Base-by-base conservation (phyloP, 2,797 vertebrate genomes). In the Halcyon chelicuti region DNA sequence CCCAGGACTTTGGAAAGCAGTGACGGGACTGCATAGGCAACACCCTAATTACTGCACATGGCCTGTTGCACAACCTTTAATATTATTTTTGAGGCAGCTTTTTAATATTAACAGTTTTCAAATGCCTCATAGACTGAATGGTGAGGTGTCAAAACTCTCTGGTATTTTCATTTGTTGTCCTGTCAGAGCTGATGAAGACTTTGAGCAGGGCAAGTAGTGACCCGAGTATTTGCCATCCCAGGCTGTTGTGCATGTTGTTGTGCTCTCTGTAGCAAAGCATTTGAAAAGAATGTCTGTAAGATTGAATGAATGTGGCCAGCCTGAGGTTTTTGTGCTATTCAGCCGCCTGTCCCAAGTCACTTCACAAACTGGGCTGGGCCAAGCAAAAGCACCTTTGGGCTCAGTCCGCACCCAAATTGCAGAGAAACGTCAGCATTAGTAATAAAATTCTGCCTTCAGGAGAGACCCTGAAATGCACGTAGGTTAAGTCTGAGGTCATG, bases 391-490 rank as follows among this genome's bases (percentile, higher is more conserved):
- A 3, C 52, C 57, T 92, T 49, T 67, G 57, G 49, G 58, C 81
- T 88, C 13, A 2, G 42, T 65, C 81, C 85, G 88, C 91, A 81
- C 89, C 89, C 95, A 90, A 52, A 84, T 9, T 75, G 58, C 73
- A 84, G 66, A 61, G 83, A 63, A 88, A 81, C 78, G 22, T 61
- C 77, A 89, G 21, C 67, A 9, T 67, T 42, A 57, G 49, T 81
- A 86, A 84, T 84, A 44, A 62, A 52, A 25, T 23, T 73, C 26
- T 73, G 76, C 70, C 60, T 80, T 90, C 54, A 14, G 11, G 78
- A 54, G 60, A 62, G 40, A 40, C 55, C 82, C 46, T 78, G 66
- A 86, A 86, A 63, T 44, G 55, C 61, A 55, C 20, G 78, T n/a
- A 58, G 65, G 35, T 93, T 58, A 29, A 39, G 60, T 46, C n/a